Conservation (phyloP, 2,888 invertebrate species). For the Coleophora flavipennella region DNA sequence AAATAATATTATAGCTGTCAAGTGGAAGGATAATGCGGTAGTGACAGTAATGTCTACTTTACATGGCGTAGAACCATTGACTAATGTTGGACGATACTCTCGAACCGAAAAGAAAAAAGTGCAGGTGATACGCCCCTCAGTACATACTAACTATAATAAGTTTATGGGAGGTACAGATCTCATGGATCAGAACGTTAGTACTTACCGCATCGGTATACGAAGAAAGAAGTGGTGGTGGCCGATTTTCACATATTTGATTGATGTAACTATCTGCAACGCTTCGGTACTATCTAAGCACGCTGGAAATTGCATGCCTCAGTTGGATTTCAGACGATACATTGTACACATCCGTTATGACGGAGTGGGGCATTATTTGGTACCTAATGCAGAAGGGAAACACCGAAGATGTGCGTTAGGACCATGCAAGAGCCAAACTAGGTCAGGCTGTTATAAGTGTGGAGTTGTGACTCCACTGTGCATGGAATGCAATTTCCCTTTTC, state of each 20-base stretch:
- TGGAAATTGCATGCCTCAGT: too few relatives aligned
- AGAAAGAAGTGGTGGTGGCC: slow-evolving; percentile 9
- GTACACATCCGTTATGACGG: too few relatives aligned
- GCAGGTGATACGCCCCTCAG: neutral
- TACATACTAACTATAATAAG: slow-evolving; percentile 2
- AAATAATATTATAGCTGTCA: neutral
- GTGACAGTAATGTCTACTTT: slow-evolving; percentile 3
- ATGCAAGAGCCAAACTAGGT: too few relatives aligned
- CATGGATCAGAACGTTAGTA: slow-evolving; percentile 7
- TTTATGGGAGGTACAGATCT: slow-evolving; percentile 7
- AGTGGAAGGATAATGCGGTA: slow-evolving; percentile 1
- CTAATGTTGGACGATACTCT: slow-evolving; percentile 1
- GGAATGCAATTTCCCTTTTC: too few relatives aligned
- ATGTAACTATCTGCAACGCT: slow-evolving; percentile 4
- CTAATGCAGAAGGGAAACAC: too few relatives aligned
- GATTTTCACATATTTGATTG: slow-evolving; percentile 6
- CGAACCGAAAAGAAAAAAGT: neutral
- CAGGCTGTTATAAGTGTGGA: too few relatives aligned
- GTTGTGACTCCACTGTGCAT: too few relatives aligned
- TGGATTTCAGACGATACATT: too few relatives aligned
- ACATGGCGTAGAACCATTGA: neutral
- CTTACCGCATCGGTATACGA: slow-evolving; percentile 5
- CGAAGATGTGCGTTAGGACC: too few relatives aligned
- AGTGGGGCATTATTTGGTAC: too few relatives aligned
- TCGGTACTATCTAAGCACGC: slow-evolving; percentile 1